Evolutionary conservation across 2,797 vertebrate species (phyloP), one percentile per base, ranked within the genome.

Genomic region (Eulemur mongoz): DNA sequence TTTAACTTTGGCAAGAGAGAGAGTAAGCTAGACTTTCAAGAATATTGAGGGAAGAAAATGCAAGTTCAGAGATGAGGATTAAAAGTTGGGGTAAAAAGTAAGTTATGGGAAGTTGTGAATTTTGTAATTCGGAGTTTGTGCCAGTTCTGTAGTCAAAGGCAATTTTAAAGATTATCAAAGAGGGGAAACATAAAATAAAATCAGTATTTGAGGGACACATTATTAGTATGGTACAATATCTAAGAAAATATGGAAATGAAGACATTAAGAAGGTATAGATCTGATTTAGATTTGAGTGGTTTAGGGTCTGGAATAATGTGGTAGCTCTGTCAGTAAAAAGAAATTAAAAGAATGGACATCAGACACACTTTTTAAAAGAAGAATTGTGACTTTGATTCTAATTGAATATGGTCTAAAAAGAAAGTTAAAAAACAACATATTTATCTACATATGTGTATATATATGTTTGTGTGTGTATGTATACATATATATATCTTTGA

Each of bases 1-100:
- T 76, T 91, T 89, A 78, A 50, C 15, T 86, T 76, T 50, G 25
- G 43, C 69, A 91, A 75, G 30, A 86, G 45, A 96, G 45, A 96
- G 92, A 91, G 40, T 75, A 52, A 81, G 25, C 43, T 52, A 61
- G 32, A 69, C 10, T 7, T 72, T 93, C 32, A 75, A 63, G 15
- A 23, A 43, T 63, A 35, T 18, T 38, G 32, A 85, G 59, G 4
- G 30, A 81, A 92, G 43, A 72, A 87, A 88, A 22, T 54, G 32
- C 18, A 81, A 86, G n/a, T 69, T 83, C 10, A 59, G 2, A 70
- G 25, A 73, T 73, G 4, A 9, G 0, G 7, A 0, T 67, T 69
- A 81, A 48, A 76, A 18, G 1, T 54, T 35, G 32, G 23, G 4
- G 18, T 57, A 57, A 57, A 57, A 57, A n/a, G 11, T 65, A 87